Conservation (phyloP, 1,140 invertebrate genomes). For the Agrilus planipennis region DNA sequence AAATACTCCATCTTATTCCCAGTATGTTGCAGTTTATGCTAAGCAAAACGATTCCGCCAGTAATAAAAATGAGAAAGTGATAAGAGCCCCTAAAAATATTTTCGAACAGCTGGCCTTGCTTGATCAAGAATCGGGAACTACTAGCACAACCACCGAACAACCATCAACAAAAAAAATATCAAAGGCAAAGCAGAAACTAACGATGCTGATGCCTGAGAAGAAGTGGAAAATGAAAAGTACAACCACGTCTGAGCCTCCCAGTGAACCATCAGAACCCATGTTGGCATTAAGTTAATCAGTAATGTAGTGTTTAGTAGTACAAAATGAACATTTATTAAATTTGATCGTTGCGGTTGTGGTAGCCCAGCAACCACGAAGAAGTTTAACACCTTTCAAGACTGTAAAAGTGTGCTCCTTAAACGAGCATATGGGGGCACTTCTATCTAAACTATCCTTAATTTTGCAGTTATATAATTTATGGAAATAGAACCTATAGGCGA, state of each 20-base stretch:
- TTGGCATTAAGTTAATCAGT: constrained; percentile 56
- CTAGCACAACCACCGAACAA: constrained; percentile 16
- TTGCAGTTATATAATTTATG: too few species aligned
- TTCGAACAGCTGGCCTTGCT: constrained; percentile 63
- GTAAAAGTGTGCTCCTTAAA: too few species aligned
- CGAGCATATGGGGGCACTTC: too few species aligned
- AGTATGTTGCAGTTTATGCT: constrained; percentile 68
- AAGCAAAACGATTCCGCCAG: constrained; percentile 48
- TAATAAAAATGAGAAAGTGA: constrained; percentile 26
- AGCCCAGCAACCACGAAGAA: too few species aligned
- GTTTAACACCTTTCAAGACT: too few species aligned
- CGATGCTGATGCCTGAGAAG: constrained; percentile 49
- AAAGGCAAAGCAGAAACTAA: constrained; percentile 51
- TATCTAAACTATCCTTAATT: too few species aligned
- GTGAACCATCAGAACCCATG: constrained; percentile 46
- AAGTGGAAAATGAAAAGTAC: constrained; percentile 41
- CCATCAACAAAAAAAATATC: constrained; percentile 42
- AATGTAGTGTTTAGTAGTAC: too few species aligned
- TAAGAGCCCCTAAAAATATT: constrained; percentile 61
- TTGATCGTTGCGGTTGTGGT: too few species aligned
- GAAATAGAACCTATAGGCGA: too few species aligned
- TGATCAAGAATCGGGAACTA: constrained; percentile 43
- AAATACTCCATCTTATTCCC: constrained; percentile 68
- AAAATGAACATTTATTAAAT: too few species aligned
- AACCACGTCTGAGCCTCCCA: constrained; percentile 23